These are phyloP conservation scores for Zosterops japonicus DNA, from an alignment of 2,113 vertebrate species.

Conservation along the genomic window DNA sequence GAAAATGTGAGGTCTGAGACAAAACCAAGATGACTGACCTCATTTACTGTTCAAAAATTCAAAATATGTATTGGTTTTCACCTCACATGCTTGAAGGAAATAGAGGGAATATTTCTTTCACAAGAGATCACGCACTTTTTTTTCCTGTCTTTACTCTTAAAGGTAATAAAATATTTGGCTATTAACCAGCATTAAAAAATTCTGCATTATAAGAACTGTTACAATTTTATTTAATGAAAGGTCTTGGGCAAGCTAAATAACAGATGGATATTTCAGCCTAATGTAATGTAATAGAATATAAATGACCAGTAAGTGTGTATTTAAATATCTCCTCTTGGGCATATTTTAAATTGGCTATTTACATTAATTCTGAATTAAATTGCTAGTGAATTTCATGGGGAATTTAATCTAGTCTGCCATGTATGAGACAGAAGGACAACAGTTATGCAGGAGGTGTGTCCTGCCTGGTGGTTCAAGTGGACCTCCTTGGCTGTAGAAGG, in stretches of 20 bases:
- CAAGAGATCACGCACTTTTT: background rate
- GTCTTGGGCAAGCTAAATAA: background rate
- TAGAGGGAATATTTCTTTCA: background rate
- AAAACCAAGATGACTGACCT: background rate
- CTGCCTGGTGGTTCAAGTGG: background rate
- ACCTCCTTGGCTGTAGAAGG: background rate
- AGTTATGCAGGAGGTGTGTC: background rate
- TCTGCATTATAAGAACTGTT: background rate
- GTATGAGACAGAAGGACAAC: background rate
- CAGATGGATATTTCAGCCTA: background rate
- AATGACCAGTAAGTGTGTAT: constrained; percentile 17
- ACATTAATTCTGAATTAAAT: constrained; percentile 20
- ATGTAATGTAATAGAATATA: constrained; percentile 19
- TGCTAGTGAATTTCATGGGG: background rate
- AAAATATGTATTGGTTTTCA: background rate
- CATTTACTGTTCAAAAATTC: background rate
- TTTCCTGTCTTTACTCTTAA: background rate
- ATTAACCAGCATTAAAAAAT: background rate
- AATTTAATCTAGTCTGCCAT: background rate
- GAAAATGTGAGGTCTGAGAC: background rate
- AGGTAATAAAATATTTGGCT: background rate
- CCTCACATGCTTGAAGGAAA: background rate
- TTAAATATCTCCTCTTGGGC: constrained; percentile 32
- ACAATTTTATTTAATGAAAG: background rate
- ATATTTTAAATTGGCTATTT: constrained; percentile 37